Base-by-base conservation (phyloP, 2,888 invertebrate species). In the Agonopterix arenella region DNA sequence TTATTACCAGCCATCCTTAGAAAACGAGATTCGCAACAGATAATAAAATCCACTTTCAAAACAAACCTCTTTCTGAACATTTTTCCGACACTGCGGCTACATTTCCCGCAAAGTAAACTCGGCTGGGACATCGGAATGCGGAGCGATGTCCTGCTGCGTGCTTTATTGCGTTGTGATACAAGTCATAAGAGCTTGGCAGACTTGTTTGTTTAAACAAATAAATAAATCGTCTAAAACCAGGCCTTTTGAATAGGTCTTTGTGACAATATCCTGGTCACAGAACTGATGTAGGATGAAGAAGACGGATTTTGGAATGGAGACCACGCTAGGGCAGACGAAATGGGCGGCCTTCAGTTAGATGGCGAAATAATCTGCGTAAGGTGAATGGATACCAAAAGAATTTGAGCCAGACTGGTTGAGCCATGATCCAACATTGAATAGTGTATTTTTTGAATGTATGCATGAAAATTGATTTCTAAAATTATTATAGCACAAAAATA, bases 71-170 rank as follows among this genome's bases (percentile, higher is more conserved):
- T 7, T 10, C 13, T 4, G 46, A 28, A 28, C 60, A 64, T 69
- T 70, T 66, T 60, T 62, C 55, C 57, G 46, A 60, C 59, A 64
- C 61, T 43, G 40, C 28, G 64, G 40, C 46, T 47, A 49, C 46
- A 49, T 45, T 64, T 61, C 60, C 54, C 52, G 55, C 56, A 54
- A 28, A 28, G 60, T 64, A 60, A 66, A 64, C 61, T 58, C 56
- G 57, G 59, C 58, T 52, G 57, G 60, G 62, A 68, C 71, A 69
- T 72, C 57, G 77, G 77, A 70, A 76, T 73, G 75, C 62, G 63
- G 57, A 58, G 62, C 67, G 65, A 61, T 66, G 69, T 70, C 67
- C 66, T 62, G 49, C 62, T 60, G 66, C 69, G 70, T 73, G 68
- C 64, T 71, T 68, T 70, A 75, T 76, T 76, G 65, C 63, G 46